phyloP scores from a whole-genome alignment of 2,797 vertebrate species.

The Halcyon badia region DNA sequence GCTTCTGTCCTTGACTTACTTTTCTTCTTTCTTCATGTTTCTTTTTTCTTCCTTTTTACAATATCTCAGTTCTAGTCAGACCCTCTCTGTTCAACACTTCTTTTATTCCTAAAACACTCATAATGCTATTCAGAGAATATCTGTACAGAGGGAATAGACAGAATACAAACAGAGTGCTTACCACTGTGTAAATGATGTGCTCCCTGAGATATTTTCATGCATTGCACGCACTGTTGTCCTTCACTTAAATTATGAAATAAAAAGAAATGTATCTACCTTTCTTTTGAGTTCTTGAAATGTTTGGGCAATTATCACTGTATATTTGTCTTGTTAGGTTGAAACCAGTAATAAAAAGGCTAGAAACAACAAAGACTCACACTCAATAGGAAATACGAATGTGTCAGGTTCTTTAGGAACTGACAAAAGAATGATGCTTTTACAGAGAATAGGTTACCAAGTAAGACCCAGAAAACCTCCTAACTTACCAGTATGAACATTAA shows the following conservation, averaged over 20 bases:
- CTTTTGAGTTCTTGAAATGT: conserved; percentile 78
- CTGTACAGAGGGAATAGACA: conserved; percentile 68
- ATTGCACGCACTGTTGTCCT: conserved; percentile 62
- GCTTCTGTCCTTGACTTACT: conserved; percentile 83
- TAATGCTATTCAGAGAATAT: conserved; percentile 80
- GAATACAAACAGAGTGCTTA: conserved; percentile 71
- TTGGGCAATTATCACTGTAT: conserved; percentile 72
- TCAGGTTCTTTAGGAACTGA: conserved; percentile 3
- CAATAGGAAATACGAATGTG: conserved; percentile 38
- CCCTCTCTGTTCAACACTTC: conserved; percentile 77
- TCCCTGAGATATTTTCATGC: conserved; percentile 64
- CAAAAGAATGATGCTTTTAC: conserved; percentile 33
- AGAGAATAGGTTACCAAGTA: conserved; percentile 18
- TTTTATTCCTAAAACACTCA: conserved; percentile 80
- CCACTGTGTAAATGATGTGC: conserved; percentile 54
- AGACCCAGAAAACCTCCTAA: conserved; percentile 23
- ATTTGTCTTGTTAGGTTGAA: conserved; percentile 69
- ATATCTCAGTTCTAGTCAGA: conserved; percentile 80
- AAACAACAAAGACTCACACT: conserved; percentile 44
- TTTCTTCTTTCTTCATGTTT: conserved; percentile 78
- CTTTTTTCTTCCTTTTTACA: conserved; percentile 77
- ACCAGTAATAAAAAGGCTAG: conserved; percentile 65
- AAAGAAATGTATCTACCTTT: conserved; percentile 71
- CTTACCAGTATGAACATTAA: conserved; percentile 16
- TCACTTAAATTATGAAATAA: conserved; percentile 77